A percentile compares a stretch with the other conserved stretches of the same genome.
Conservation (phyloP, 2,113 vertebrate species). For the Pteropus alecto region DNA sequence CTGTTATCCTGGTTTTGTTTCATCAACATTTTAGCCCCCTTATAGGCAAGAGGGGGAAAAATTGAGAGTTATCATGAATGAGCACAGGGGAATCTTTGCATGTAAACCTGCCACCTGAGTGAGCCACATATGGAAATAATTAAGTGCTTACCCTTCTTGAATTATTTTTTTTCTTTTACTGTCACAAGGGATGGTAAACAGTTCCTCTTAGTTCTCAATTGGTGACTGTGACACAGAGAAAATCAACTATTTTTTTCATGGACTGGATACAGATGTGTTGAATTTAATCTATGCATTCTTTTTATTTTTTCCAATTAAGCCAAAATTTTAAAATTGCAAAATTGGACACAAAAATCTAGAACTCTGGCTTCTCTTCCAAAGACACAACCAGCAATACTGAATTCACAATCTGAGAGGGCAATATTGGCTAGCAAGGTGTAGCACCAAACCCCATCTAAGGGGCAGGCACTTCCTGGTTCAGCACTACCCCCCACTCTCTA, state of each 20-base stretch:
- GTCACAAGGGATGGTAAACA: not conserved
- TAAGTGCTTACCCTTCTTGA: not conserved
- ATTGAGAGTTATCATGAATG: not conserved
- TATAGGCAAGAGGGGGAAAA: not conserved
- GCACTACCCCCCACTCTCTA: no score
- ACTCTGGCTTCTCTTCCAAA: not conserved
- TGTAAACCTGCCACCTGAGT: not conserved
- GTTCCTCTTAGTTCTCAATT: not conserved
- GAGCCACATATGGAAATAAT: not conserved
- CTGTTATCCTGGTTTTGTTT: not conserved
- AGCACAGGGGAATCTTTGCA: not conserved
- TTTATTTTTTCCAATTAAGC: not conserved
- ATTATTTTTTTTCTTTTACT: not conserved
- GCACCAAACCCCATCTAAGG: not conserved
- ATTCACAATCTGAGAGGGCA: not conserved
- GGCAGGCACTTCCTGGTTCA: not conserved
- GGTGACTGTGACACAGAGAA: not conserved
- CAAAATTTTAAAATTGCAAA: not conserved
- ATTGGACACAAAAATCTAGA: not conserved
- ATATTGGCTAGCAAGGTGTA: not conserved
- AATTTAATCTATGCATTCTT: not conserved
- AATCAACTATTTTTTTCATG: not conserved
- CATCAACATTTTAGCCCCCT: not conserved
- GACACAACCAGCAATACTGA: not conserved
- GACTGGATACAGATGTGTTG: not conserved